Conservation (phyloP, 37 sponge, comb jelly and placozoan genomes). For the Aplysina aerophoba region DNA sequence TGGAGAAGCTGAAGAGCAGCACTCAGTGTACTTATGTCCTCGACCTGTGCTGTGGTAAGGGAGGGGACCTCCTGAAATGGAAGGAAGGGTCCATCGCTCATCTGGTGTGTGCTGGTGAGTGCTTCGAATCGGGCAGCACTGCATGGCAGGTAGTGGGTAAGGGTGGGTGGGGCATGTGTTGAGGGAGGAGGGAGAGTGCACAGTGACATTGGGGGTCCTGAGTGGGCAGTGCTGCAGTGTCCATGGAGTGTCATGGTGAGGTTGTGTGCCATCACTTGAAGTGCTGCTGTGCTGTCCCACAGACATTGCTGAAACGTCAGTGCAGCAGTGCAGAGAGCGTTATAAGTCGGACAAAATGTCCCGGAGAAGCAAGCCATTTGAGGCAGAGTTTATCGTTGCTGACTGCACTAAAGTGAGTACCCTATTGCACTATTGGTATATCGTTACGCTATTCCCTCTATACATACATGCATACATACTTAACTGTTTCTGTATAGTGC, state of each 20-base stretch:
- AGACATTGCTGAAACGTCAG: conserved; percentile 92
- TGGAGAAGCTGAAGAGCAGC: conserved; percentile 29
- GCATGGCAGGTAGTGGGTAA: too few relatives aligned
- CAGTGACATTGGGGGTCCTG: too few relatives aligned
- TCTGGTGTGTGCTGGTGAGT: conserved; percentile 87
- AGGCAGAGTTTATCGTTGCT: conserved; percentile 86
- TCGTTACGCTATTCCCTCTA: too few relatives aligned
- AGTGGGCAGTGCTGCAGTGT: too few relatives aligned
- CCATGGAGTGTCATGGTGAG: too few relatives aligned
- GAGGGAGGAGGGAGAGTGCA: too few relatives aligned
- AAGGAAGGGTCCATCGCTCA: conserved; percentile 81
- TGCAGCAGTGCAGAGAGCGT: conserved; percentile 72
- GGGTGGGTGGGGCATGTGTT: too few relatives aligned
- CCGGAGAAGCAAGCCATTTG: conserved; percentile 37
- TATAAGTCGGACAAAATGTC: conserved; percentile 41
- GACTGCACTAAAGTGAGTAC: conserved; percentile 85
- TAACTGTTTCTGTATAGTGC: too few relatives aligned
- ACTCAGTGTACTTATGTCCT: conserved; percentile 56
- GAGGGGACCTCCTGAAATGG: conserved; percentile 98
- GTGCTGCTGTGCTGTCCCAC: background rate
- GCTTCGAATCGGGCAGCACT: background rate
- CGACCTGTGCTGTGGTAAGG: conserved; percentile 99
- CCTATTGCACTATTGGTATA: too few relatives aligned
- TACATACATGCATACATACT: too few relatives aligned
- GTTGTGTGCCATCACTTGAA: background rate